Evolutionary conservation across 2,113 vertebrate genomes (phyloP).

Genomic region (Phaethornis superciliosus): DNA sequence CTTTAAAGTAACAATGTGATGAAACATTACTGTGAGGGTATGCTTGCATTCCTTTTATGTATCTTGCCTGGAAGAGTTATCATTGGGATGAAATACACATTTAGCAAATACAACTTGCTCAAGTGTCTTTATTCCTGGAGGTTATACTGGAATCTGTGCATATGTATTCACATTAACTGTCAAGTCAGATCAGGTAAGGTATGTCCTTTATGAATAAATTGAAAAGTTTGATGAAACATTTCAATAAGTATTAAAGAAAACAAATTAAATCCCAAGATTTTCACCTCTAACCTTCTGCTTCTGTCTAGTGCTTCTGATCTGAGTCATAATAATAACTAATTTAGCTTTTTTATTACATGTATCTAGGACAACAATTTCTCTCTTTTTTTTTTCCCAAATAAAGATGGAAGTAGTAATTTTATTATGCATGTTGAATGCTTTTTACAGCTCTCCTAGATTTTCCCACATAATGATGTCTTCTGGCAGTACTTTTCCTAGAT

Average conservation of each 20-base stretch:
- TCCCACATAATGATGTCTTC: slow-evolving; percentile 10
- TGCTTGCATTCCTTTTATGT: not conserved
- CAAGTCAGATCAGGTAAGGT: not conserved
- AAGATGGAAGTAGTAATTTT: not conserved
- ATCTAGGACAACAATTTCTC: not conserved
- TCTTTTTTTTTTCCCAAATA: not conserved
- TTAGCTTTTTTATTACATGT: slow-evolving; percentile 1
- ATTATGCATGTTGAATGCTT: slow-evolving; percentile 5
- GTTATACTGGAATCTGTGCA: not conserved
- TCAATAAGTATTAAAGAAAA: not conserved
- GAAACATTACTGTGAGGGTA: not conserved
- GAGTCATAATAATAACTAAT: not conserved
- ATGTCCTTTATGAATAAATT: not conserved
- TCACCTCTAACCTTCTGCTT: not conserved
- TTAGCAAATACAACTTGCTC: not conserved
- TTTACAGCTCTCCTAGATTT: not conserved
- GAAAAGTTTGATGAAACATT: not conserved
- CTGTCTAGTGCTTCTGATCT: not conserved
- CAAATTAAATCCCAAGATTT: not conserved
- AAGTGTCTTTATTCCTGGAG: not conserved
- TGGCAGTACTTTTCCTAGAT: not conserved
- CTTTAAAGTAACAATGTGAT: not conserved
- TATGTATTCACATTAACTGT: not conserved
- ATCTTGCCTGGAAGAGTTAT: not conserved
- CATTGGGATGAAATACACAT: not conserved